These are phyloP conservation scores for Parelbella ahira DNA, from an alignment of 2,888 invertebrate genomes.

Conservation along the genomic window DNA sequence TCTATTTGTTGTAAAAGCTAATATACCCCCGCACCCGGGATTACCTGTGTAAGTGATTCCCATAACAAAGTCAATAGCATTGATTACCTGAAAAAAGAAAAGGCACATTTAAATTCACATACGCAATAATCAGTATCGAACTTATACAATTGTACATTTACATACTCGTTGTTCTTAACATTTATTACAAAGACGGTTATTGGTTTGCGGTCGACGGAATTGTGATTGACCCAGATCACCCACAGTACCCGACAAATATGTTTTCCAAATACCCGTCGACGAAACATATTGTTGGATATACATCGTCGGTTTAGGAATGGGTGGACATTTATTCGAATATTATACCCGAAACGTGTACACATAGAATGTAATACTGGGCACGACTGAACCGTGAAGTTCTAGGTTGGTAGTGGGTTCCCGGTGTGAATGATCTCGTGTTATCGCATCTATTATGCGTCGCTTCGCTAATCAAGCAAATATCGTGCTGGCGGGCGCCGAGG, in stretches of 20 bases:
- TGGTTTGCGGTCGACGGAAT: constrained; percentile 32
- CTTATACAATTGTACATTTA: neutral
- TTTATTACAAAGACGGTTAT: constrained; percentile 31
- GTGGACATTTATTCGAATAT: constrained; percentile 14
- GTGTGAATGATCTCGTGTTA: constrained; percentile 32
- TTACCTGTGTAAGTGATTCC: constrained; percentile 28
- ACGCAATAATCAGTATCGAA: too few species aligned
- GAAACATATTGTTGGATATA: constrained; percentile 30
- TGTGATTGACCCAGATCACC: constrained; percentile 31
- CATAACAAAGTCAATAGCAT: constrained; percentile 16
- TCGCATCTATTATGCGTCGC: constrained; percentile 34
- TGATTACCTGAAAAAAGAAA: constrained; percentile 44
- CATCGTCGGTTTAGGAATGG: constrained; percentile 15
- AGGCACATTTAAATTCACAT: constrained; percentile 8
- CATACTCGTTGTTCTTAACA: constrained; percentile 8
- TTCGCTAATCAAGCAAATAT: constrained; percentile 41
- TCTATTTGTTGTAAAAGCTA: constrained; percentile 42
- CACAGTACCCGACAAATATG: constrained; percentile 31
- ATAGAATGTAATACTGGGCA: constrained; percentile 1
- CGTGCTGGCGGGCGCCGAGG: constrained; percentile 27
- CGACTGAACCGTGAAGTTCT: constrained; percentile 20
- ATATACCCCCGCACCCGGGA: constrained; percentile 13
- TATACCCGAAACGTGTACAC: neutral
- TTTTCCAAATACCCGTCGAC: constrained; percentile 34
- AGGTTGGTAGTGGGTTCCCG: constrained; percentile 29